Evolutionary conservation across 2,113 vertebrate genomes (phyloP).

Genomic region (Lophura nycthemera): DNA sequence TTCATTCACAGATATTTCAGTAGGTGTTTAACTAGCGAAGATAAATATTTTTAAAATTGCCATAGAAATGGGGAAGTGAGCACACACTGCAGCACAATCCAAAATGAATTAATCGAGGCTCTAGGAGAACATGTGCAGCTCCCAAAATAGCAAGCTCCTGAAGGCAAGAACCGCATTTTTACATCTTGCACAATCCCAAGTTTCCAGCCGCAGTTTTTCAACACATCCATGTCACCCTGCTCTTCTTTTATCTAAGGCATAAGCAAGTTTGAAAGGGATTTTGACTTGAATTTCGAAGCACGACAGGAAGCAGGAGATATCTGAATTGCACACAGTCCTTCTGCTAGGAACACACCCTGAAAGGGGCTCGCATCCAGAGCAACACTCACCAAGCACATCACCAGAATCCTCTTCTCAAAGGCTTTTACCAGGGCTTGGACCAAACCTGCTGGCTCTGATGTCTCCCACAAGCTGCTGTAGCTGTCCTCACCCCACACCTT

Average conservation of each 20-base stretch:
- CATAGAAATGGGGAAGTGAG: background rate
- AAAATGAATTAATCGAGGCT: background rate
- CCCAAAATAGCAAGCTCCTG: background rate
- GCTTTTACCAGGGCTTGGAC: background rate
- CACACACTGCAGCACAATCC: background rate
- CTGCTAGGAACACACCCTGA: accelerated
- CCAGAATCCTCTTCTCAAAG: background rate
- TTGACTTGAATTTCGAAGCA: slow-evolving; percentile 18
- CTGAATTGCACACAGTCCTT: background rate
- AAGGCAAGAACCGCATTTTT: background rate
- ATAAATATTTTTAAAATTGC: background rate
- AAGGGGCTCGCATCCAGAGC: background rate
- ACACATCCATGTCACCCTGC: background rate
- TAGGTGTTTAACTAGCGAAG: background rate
- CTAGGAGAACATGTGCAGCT: background rate
- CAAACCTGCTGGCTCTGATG: background rate
- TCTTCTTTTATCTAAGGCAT: background rate
- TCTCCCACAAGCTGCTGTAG: background rate
- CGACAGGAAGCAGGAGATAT: background rate
- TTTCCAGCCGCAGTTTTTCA: background rate
- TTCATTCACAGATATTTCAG: background rate
- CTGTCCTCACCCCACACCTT: accelerated
- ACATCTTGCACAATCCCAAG: background rate
- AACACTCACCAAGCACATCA: background rate
- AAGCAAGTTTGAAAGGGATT: background rate